These are phyloP conservation scores for Anolis carolinensis DNA, from an alignment of 2,113 vertebrate species.

Conservation along the genomic window DNA sequence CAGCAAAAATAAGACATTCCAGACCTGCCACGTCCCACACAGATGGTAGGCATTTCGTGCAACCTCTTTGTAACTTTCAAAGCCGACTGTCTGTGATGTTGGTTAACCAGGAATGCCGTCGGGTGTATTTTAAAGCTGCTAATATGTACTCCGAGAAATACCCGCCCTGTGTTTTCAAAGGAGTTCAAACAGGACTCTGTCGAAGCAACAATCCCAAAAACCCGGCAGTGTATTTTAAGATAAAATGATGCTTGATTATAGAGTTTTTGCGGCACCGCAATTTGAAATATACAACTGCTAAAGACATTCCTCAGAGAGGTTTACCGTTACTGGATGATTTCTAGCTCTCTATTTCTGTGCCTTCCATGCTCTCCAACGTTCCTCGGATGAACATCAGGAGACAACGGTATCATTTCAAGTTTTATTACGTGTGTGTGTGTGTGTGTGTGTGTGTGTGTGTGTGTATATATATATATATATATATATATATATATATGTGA, in stretches of 20 bases:
- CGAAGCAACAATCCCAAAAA: not conserved
- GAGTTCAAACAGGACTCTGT: conserved; percentile 27
- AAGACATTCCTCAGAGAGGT: conserved; percentile 9
- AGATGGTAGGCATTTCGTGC: not conserved
- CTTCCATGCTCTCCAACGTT: not conserved
- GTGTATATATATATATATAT: too few species aligned
- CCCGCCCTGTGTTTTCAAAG: conserved; percentile 4
- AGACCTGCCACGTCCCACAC: conserved; percentile 14
- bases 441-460: too few species aligned
- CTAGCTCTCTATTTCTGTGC: not conserved
- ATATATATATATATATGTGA: too few species aligned
- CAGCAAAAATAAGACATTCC: not conserved
- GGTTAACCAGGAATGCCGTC: not conserved
- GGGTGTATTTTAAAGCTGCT: not conserved
- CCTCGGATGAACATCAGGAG: not conserved
- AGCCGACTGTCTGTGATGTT: not conserved
- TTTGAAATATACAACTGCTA: not conserved
- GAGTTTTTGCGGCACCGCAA: not conserved
- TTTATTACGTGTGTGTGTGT: too few species aligned
- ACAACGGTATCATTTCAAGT: too few species aligned
- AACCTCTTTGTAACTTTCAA: not conserved
- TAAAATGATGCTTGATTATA: conserved; percentile 31
- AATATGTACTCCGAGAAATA: not conserved
- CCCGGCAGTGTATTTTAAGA: conserved; percentile 22
- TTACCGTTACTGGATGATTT: not conserved